A percentile compares a stretch with the other conserved stretches of the same genome.
These are phyloP conservation scores for Campylomormyrus numenius DNA, from an alignment of 2,113 vertebrate species.

Conservation along the genomic window DNA sequence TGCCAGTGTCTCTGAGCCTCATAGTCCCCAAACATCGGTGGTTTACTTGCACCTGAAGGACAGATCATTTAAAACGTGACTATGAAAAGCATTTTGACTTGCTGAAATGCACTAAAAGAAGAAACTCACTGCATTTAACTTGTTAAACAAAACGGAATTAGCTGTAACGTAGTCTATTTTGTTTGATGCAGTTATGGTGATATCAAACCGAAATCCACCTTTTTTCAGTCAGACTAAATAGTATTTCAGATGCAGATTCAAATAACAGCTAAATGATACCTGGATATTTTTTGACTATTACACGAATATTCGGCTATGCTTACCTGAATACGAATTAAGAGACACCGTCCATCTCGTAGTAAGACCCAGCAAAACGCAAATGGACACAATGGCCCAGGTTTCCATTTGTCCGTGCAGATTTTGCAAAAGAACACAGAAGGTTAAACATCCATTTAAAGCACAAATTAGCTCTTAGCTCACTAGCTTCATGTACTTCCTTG, in stretches of 20 bases:
- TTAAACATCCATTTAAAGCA: background rate
- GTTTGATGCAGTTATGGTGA: background rate
- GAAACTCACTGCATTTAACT: background rate
- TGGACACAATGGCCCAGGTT: conserved; percentile 65
- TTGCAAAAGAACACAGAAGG: background rate
- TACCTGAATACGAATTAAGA: conserved; percentile 89
- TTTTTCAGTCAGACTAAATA: background rate
- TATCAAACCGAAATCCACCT: background rate
- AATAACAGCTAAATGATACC: background rate
- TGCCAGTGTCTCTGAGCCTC: conserved; percentile 99
- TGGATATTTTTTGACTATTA: background rate
- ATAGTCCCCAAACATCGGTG: conserved; percentile 93
- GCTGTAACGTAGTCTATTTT: background rate
- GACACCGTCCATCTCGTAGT: conserved; percentile 85
- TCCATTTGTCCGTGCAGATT: conserved; percentile 61
- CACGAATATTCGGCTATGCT: background rate
- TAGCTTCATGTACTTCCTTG: conserved; percentile 39
- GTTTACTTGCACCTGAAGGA: conserved; percentile 75
- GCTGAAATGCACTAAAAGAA: background rate
- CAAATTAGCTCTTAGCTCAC: background rate
- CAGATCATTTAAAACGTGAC: background rate
- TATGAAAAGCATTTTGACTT: background rate
- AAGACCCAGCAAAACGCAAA: conserved; percentile 68
- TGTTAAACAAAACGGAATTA: background rate
- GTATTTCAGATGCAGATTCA: background rate